phyloP scores from a whole-genome alignment of 2,888 invertebrate genomes.

The Campoplex nolae region DNA sequence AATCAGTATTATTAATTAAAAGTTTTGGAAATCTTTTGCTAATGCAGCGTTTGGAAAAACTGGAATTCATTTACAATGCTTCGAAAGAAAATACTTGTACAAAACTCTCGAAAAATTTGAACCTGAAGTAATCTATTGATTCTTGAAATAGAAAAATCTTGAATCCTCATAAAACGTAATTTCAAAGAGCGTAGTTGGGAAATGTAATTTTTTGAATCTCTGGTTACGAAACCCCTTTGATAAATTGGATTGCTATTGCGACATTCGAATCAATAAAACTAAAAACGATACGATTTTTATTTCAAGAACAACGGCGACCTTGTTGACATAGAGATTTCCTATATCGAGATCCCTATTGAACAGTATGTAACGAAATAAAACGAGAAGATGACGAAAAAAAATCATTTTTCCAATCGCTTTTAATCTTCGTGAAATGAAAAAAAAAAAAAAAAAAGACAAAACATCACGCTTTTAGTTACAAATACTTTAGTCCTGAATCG shows the following conservation, averaged over 20 bases:
- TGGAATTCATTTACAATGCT: too few species aligned
- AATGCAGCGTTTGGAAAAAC: too few species aligned
- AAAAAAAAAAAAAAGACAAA: background rate
- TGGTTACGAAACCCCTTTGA: slow-evolving; percentile 7
- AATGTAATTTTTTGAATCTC: background rate
- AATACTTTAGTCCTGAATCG: background rate
- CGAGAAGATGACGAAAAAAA: background rate
- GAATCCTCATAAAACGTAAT: background rate
- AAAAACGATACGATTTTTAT: background rate
- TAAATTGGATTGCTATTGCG: background rate
- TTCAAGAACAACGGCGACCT: too few species aligned
- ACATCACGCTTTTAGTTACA: background rate
- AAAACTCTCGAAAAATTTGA: background rate
- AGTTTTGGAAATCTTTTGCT: background rate
- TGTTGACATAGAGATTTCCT: background rate
- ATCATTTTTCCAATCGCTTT: too few species aligned
- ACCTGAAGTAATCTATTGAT: background rate
- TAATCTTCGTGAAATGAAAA: too few species aligned
- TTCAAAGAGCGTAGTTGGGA: background rate
- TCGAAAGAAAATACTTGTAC: too few species aligned
- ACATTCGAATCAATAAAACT: background rate
- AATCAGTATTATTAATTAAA: background rate
- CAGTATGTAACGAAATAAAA: background rate
- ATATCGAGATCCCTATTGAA: background rate
- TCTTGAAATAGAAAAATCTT: background rate